Percentiles rank a stretch among this genome's conserved stretches.
Conservation (phyloP, 1,140 invertebrate species). For the Magallana ariakensis region DNA sequence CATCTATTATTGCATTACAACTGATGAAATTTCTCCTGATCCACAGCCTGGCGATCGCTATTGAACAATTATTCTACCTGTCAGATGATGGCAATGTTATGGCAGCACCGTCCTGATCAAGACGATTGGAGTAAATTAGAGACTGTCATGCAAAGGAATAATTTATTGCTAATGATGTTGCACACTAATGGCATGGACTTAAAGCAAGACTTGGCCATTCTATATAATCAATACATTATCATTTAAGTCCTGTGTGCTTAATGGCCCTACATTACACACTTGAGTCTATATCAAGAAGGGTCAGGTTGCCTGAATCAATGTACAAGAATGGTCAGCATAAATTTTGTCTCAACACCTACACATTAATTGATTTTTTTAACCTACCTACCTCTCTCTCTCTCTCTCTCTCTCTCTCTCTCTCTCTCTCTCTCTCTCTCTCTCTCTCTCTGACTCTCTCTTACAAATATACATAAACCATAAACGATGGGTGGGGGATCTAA, state of each 20-base stretch:
- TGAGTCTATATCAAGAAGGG: neutral
- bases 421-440: too few species aligned
- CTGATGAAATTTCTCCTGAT: too few species aligned
- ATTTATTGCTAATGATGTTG: constrained; percentile 35
- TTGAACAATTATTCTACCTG: neutral
- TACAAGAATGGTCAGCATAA: neutral
- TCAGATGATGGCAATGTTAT: neutral
- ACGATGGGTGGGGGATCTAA: too few species aligned
- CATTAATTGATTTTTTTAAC: too few species aligned
- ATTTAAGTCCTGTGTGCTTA: neutral
- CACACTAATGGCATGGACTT: neutral
- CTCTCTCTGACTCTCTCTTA: too few species aligned
- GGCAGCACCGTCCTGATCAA: neutral
- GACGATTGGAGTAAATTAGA: constrained; percentile 18
- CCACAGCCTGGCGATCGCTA: neutral
- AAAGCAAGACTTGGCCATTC: neutral
- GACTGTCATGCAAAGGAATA: constrained; percentile 7
- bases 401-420: too few species aligned
- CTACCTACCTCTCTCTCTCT: too few species aligned
- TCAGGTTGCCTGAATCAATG: constrained; percentile 12
- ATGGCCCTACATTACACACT: neutral
- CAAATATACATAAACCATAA: too few species aligned
- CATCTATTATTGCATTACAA: too few species aligned
- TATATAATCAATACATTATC: neutral
- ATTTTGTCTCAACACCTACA: neutral